These are phyloP conservation scores for Drosophila albomicans DNA, from an alignment of 1,140 invertebrate species.

Conservation along the genomic window DNA sequence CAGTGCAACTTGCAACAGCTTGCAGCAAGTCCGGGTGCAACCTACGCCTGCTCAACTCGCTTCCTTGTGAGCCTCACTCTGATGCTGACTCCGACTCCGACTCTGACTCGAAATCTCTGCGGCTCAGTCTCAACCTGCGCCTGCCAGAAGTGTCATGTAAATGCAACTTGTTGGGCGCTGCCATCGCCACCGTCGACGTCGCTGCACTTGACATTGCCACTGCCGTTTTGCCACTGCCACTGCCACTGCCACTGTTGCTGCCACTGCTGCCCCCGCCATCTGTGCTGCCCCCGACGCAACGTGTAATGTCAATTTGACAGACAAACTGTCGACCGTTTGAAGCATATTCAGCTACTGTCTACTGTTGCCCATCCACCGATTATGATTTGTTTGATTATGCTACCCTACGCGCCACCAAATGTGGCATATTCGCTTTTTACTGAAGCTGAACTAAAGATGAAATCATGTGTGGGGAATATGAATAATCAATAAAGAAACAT, in stretches of 20 bases:
- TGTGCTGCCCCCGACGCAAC: slow-evolving; percentile 41
- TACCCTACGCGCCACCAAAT: slow-evolving; percentile 22
- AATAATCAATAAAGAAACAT: too few relatives aligned
- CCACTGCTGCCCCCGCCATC: not conserved
- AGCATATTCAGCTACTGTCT: slow-evolving; percentile 81
- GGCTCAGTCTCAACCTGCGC: slow-evolving; percentile 8
- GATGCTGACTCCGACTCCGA: not conserved
- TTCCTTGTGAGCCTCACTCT: slow-evolving; percentile 47
- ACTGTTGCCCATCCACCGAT: slow-evolving; percentile 68
- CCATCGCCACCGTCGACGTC: slow-evolving; percentile 41
- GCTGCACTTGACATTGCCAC: slow-evolving; percentile 48
- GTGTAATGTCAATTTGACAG: slow-evolving; percentile 83
- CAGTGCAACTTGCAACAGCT: slow-evolving; percentile 26
- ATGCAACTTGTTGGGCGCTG: slow-evolving; percentile 76
- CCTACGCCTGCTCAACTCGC: slow-evolving; percentile 63
- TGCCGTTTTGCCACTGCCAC: slow-evolving; percentile 5
- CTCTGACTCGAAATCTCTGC: not conserved
- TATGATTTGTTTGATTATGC: slow-evolving; percentile 72
- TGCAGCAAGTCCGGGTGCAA: slow-evolving; percentile 39
- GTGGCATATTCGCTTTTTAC: slow-evolving; percentile 14
- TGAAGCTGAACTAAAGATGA: too few relatives aligned
- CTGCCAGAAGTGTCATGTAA: slow-evolving; percentile 64
- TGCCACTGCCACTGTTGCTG: slow-evolving; percentile 6
- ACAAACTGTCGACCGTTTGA: slow-evolving; percentile 83
- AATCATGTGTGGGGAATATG: too few relatives aligned